A percentile compares a stretch with the other conserved stretches of the same genome.
These are phyloP conservation scores for Erebia palarica DNA, from an alignment of 2,888 invertebrate species.

Conservation along the genomic window DNA sequence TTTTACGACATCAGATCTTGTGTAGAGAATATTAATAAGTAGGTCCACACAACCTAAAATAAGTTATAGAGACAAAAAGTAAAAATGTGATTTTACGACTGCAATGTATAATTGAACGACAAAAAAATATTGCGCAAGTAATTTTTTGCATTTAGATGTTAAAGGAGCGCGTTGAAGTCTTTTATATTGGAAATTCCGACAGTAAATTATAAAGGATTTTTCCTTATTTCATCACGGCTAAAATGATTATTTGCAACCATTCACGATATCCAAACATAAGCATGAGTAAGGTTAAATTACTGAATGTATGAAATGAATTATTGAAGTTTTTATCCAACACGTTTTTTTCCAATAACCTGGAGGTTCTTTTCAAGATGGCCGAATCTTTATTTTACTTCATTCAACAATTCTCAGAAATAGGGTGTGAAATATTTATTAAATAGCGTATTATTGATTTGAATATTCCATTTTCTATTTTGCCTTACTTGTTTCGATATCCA, in stretches of 20 bases:
- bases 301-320: not conserved
- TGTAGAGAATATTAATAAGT: constrained; percentile 11
- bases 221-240: constrained; percentile 29
- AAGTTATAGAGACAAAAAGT: not conserved
- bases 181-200: not conserved
- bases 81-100: not conserved
- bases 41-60: not conserved
- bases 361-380: not conserved
- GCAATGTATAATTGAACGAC: not conserved
- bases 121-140: not conserved
- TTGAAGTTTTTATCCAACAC: not conserved
- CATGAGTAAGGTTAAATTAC: constrained; percentile 28
- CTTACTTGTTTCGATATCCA: no score
- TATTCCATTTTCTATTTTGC: no score
- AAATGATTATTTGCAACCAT: constrained; percentile 30
- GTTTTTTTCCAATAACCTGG: not conserved
- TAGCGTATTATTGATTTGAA: no score
- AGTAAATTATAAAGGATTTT: constrained; percentile 18
- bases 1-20: constrained; percentile 5
- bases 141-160: not conserved
- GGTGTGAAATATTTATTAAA: no score
- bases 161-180: constrained; percentile 2
- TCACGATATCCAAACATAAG: constrained; percentile 28
- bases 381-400: no score
- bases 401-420: no score